These are phyloP conservation scores for Aphis gossypii DNA, from an alignment of 1,140 invertebrate genomes.

Conservation along the genomic window DNA sequence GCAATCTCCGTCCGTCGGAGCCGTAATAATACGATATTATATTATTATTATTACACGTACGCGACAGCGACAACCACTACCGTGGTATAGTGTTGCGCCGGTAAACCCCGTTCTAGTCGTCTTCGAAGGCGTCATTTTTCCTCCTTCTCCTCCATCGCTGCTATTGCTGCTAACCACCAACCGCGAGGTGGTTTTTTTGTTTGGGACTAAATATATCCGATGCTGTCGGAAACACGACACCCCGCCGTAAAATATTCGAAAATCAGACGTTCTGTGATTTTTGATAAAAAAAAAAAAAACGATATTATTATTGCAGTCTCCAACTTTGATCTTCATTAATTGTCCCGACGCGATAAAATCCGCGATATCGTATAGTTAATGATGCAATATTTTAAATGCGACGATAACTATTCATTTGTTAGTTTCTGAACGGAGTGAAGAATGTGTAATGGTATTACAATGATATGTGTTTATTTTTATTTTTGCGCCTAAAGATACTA, in stretches of 20 bases:
- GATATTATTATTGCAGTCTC: not conserved
- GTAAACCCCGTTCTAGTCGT: not conserved
- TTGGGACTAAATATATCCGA: not conserved
- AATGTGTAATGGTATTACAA: not conserved
- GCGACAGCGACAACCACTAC: constrained; percentile 7
- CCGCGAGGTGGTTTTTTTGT: not conserved
- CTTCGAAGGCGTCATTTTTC: not conserved
- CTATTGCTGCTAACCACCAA: not conserved
- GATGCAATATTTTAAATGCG: not conserved
- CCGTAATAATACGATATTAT: constrained; percentile 1
- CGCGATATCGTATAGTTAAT: not conserved
- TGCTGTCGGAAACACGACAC: not conserved
- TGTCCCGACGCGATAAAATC: not conserved
- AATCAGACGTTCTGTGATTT: not conserved
- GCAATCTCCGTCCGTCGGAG: no score
- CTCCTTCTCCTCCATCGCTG: not conserved
- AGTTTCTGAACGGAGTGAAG: not conserved
- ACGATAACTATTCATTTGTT: not conserved
- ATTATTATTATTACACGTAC: constrained; percentile 8
- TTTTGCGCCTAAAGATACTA: not conserved
- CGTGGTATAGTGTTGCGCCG: not conserved
- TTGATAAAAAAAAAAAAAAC: not conserved
- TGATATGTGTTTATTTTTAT: not conserved
- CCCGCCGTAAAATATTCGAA: not conserved
- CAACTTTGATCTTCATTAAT: no score